Percentiles rank a stretch among this genome's conserved stretches.
phyloP scores from a whole-genome alignment of 2,888 invertebrate species.

The Limenitis arthemis region DNA sequence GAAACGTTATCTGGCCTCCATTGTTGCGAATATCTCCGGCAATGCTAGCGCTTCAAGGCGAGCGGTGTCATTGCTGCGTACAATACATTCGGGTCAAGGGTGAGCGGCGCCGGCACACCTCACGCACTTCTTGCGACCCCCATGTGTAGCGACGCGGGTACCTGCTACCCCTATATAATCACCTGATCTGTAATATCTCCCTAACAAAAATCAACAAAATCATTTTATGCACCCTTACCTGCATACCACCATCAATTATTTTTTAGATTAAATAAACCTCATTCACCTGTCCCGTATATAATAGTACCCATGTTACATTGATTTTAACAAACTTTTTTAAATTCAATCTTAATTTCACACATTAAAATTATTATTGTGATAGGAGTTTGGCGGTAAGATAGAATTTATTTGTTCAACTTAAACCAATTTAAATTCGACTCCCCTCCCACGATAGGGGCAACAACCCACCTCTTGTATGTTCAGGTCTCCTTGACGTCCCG shows the following conservation, averaged over 20 bases:
- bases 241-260: slow-evolving; percentile 36
- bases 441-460: slow-evolving; percentile 35
- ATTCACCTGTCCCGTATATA: slow-evolving; percentile 57
- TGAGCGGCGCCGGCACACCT: slow-evolving; percentile 37
- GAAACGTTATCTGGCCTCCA: slow-evolving; percentile 71
- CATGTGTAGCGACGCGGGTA: slow-evolving; percentile 36
- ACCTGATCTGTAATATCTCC: slow-evolving; percentile 47
- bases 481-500: slow-evolving; percentile 48
- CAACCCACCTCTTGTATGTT: slow-evolving; percentile 45
- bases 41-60: slow-evolving; percentile 71
- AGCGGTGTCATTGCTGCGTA: slow-evolving; percentile 71
- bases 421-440: slow-evolving; percentile 28
- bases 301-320: slow-evolving; percentile 40
- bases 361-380: slow-evolving; percentile 12
- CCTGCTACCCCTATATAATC: slow-evolving; percentile 54
- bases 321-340: slow-evolving; percentile 38
- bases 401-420: slow-evolving; percentile 16
- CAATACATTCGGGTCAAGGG: slow-evolving; percentile 70
- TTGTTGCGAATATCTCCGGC: slow-evolving; percentile 73
- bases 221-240: slow-evolving; percentile 54
- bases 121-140: slow-evolving; percentile 35
- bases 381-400: slow-evolving; percentile 14
- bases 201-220: slow-evolving; percentile 33
- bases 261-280: slow-evolving; percentile 38
- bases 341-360: slow-evolving; percentile 14